Base-by-base conservation (phyloP, 2,113 vertebrate genomes). In the Trochalopteron elliotii region DNA sequence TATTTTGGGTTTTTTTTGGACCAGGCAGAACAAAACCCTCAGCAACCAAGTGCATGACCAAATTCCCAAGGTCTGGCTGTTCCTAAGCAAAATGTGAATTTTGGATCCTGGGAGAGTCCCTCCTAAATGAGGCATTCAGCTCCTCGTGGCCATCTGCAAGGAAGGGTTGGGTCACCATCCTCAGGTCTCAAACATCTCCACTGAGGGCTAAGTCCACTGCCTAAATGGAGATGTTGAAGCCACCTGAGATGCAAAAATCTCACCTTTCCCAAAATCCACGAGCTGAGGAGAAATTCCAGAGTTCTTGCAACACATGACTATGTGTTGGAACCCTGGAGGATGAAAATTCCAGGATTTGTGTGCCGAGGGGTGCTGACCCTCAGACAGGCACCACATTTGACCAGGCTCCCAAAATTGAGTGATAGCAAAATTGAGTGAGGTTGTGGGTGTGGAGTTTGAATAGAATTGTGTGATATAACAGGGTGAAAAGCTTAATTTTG, bases 151-250 rank as follows among this genome's bases (percentile, higher is more conserved):
- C 24, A 11, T 18, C 49, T 76, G 17, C 17, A 40, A 80, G 40
- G 59, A 65, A 4, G 9, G 1, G 9, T 4, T 47, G 56, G 15
- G 31, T 47, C 53, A 44, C 39, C 12, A 5, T 8, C 19, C 1
- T 0, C 2, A 5, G 2, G 3, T 74, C 7, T 87, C 31, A 35
- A 3, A 1, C 7, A 0, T 11, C 27, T 31, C 52, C 40, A 11
- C 0, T 14, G 5, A 2, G 25, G 14, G 25, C 83, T 35, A 33
- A 10, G 14, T 33, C 27, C 4, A 4, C 19, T 49, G 15, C 11
- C 16, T 17, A 21, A 42, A 56, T 9, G 23, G 23, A 71, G 47
- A 15, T 4, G 39, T 14, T 21, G 47, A 55, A 75, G 40, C 8
- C 35, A 24, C 4, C 7, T 39, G 35, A 68, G 42, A 50, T 13